Evolutionary conservation across 92 coral and sea anemone genomes (phyloP).

Genomic region (Palythoa grandis): DNA sequence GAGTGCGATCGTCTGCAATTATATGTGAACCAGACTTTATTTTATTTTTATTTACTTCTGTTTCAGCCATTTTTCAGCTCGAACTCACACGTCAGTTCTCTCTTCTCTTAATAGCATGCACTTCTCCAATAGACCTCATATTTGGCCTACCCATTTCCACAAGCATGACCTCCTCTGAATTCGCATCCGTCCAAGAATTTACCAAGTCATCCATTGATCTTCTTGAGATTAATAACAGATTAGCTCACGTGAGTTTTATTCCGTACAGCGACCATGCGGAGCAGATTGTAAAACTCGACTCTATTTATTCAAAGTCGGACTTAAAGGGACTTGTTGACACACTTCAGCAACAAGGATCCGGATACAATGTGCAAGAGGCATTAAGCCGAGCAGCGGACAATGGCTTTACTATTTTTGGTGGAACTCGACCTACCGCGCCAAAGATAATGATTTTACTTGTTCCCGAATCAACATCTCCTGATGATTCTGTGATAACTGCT

Average conservation of each 20-base stretch:
- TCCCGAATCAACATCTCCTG: constrained; percentile 57
- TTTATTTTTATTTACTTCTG: not conserved
- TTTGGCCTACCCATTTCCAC: constrained; percentile 75
- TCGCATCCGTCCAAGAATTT: constrained; percentile 46
- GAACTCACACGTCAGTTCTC: not conserved
- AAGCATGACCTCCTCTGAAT: constrained; percentile 45
- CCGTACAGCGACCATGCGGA: constrained; percentile 65
- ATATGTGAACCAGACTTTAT: too few species aligned
- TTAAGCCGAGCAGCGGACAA: constrained; percentile 63
- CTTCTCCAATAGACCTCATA: constrained; percentile 68
- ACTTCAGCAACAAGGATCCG: constrained; percentile 57
- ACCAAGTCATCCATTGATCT: constrained; percentile 51
- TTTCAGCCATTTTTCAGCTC: not conserved
- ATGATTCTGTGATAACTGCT: constrained; percentile 56
- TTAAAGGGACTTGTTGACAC: constrained; percentile 39
- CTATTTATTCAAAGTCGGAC: constrained; percentile 43
- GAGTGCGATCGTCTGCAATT: too few species aligned
- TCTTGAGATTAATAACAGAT: constrained; percentile 62
- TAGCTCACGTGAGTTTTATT: constrained; percentile 71
- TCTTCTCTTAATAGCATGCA: constrained; percentile 62
- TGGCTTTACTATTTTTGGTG: constrained; percentile 86
- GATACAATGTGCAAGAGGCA: constrained; percentile 56
- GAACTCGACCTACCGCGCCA: constrained; percentile 81
- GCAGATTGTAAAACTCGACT: constrained; percentile 57
- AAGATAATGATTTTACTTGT: constrained; percentile 79